Evolutionary conservation across 2,113 vertebrate species (phyloP), one percentile per base, ranked within the genome.

Genomic region (Xiphophorus couchianus): DNA sequence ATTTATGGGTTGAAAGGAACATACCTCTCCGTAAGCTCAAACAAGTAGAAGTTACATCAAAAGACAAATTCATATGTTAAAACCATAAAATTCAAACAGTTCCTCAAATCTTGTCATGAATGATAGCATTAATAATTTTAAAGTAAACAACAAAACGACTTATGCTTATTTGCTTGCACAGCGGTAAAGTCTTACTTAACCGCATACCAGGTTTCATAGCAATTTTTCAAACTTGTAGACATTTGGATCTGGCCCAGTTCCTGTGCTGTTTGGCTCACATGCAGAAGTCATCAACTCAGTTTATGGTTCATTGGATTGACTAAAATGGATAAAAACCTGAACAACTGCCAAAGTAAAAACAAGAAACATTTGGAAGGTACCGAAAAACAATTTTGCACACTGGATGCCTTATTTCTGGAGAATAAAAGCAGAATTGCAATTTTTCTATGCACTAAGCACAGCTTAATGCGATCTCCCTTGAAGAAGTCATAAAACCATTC

Each of bases 251-350:
- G 63, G 7, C 25, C 64, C 67, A 71, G 31, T 11, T 68, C 28
- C n/a, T 71, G 44, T 62, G 62, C 35, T 65, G 33, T 72, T 79
- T 68, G 35, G 62, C 62, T 81, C 70, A 22, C 27, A 14, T 71
- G 61, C 11, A 78, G 30, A 76, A 25, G 10, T 61, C 11, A 60
- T 77, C 31, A 51, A 5, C 63, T 62, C 12, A 65, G 29, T 86
- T 88, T 83, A 88, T 66, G 6, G 74, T 15, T 10, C 80, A 62
- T 70, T 80, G 68, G 66, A 67, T 66, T 0, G 2, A 81, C 2
- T 65, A 17, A 61, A 84, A 54, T 0, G 3, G 13, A 0, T 71
- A 51, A 60, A 76, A 60, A 68, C 7, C 7, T 17, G 17, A 69
- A 51, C 60, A 65, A 29, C 37, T 66, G 73, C 82, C 76, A 73